These are phyloP conservation scores for Eutrigla gurnardus DNA, from an alignment of 2,797 vertebrate genomes.

Conservation along the genomic window DNA sequence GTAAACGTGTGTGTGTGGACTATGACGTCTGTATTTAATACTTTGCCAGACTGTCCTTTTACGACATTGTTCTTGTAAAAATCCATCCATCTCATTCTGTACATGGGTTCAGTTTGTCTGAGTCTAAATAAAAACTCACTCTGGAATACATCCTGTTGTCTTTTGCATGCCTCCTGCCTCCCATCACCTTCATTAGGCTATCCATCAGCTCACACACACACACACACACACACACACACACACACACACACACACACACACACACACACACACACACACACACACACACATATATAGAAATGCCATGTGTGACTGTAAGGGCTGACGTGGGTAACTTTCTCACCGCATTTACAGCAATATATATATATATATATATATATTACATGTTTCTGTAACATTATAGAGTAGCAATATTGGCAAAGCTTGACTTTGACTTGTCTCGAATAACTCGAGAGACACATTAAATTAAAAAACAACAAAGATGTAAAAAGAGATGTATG, in stretches of 20 bases:
- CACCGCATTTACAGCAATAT: not conserved
- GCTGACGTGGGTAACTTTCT: not conserved
- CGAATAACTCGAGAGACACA: not conserved
- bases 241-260: not conserved
- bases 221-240: constrained; percentile 6
- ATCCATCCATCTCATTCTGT: constrained; percentile 47
- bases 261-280: constrained; percentile 6
- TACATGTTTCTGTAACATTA: not conserved
- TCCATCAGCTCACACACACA: constrained; percentile 17
- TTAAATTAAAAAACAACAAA: too few relatives aligned
- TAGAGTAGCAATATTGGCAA: not conserved
- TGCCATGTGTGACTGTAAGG: constrained; percentile 11
- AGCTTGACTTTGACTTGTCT: not conserved
- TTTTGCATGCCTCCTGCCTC: constrained; percentile 52
- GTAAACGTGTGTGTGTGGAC: constrained; percentile 9
- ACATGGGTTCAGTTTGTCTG: constrained; percentile 40
- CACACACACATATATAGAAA: constrained; percentile 1
- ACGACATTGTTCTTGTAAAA: constrained; percentile 28
- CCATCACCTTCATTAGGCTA: constrained; percentile 17
- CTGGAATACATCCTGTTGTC: constrained; percentile 45
- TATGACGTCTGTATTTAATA: constrained; percentile 26
- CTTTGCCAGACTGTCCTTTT: constrained; percentile 13
- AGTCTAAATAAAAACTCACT: constrained; percentile 57
- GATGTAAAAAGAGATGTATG: not conserved
- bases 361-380: not conserved